Percentiles rank a stretch among this genome's conserved stretches.
Conservation (phyloP, 2,113 vertebrate genomes). For the Ailurus styani region DNA sequence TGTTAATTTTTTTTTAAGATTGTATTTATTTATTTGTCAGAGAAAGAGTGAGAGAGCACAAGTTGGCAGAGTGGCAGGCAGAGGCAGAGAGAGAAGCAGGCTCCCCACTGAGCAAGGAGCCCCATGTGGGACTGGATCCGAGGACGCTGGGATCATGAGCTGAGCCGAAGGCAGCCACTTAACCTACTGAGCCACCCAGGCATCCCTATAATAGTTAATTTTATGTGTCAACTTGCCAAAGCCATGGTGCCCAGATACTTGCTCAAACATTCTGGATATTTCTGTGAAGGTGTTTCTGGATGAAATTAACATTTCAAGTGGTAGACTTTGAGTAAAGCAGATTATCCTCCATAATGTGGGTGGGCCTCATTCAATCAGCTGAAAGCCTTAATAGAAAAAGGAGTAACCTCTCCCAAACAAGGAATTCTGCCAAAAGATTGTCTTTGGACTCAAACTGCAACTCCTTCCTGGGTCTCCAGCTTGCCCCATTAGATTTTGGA, state of each 20-base stretch:
- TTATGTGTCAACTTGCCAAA: background rate
- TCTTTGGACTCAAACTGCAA: background rate
- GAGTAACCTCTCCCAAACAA: background rate
- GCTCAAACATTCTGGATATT: background rate
- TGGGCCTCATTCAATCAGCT: background rate
- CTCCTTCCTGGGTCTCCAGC: background rate
- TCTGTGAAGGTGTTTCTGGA: background rate
- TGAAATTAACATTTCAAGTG: constrained; percentile 2
- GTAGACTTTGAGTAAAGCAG: background rate
- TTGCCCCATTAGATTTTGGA: background rate
- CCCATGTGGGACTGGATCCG: no score
- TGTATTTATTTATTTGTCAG: no score
- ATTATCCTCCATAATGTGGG: background rate
- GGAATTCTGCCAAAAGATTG: background rate
- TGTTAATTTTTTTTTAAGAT: no score
- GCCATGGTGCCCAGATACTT: background rate
- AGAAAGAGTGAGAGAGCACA: no score
- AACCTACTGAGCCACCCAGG: no score
- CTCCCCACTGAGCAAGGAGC: no score
- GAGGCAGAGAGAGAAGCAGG: no score
- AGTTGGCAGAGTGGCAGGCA: no score
- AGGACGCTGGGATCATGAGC: no score
- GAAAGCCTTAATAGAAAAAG: background rate
- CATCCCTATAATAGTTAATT: background rate
- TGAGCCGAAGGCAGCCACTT: no score